Evolutionary conservation across 64 coral and sea anemone species (phyloP), one percentile per base, ranked within the genome.

Genomic region (Platygyra sinensis): DNA sequence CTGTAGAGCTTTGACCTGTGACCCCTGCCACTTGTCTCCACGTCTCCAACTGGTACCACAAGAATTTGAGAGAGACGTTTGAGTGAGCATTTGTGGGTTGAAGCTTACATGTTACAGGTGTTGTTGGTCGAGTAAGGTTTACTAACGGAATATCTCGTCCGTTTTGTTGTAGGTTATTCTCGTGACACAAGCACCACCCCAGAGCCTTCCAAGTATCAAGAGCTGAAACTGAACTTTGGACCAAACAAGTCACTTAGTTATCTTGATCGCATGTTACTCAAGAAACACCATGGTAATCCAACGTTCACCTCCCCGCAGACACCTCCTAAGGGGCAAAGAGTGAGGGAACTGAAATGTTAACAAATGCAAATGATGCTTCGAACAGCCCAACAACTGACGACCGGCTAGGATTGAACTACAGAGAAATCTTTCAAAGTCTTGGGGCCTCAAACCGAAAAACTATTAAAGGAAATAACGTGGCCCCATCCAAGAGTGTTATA

Each of bases 231-330:
- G 14, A 93, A 87, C 52, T 96, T 99, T 74, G 89, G 87, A 82
- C 60, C 89, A 20, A 93, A 87, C 79, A 88, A 90, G 27, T 86
- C 91, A 11, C 57, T 99, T 19, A 92, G 89, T 22, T 99, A 99
- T 38, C 78, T 95, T 36, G 97, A 99, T 84, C 97, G 94, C 73
- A 74, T 99, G 62, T 64, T 91, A 30, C 87, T 96, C 27, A 99
- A 99, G 74, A 96, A 99, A 80, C 88, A 86, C 79, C 94, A 94
- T 14, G 89, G 95, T 28, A 52, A 78, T 57, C 32, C 67, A 39
- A 64, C 73, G 6, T 36, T n/a, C n/a, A n/a, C n/a, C n/a, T n/a
- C 30, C 14, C 86, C 17, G 18, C 24, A 31, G 52, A 76, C 32
- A 36, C 54, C 10, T n/a, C n/a, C n/a, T 79, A 86, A 9, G 72